Percentiles rank a stretch among this genome's conserved stretches.
Evolutionary conservation across 92 coral and sea anemone genomes (phyloP).

Genomic region (Pocillopora meandrina): DNA sequence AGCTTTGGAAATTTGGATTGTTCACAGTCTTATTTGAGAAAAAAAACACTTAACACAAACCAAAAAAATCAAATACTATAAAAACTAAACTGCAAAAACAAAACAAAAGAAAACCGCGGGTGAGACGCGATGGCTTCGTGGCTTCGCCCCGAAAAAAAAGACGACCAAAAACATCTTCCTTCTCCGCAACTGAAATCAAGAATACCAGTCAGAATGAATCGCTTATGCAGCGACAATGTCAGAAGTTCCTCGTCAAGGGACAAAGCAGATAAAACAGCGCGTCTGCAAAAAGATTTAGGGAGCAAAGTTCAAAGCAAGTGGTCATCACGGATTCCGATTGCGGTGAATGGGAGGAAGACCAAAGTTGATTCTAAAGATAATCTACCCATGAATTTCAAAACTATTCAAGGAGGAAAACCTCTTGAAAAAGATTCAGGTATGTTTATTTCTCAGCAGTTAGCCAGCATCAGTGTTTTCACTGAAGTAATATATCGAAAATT

Average conservation of each 20-base stretch:
- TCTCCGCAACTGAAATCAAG: constrained; percentile 9
- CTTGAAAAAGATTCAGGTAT: constrained; percentile 11
- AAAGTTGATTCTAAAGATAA: background rate
- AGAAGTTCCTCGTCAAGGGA: background rate
- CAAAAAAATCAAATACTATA: background rate
- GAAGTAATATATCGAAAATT: no score
- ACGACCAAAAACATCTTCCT: background rate
- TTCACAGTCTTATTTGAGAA: background rate
- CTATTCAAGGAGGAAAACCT: background rate
- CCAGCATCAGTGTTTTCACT: background rate
- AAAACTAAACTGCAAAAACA: background rate
- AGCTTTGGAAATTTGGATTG: background rate
- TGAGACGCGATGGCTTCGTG: background rate
- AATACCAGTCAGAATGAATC: constrained; percentile 23
- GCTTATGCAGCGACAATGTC: constrained; percentile 3
- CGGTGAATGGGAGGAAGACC: background rate
- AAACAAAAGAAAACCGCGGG: background rate
- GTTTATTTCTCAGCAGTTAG: background rate
- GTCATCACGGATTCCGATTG: constrained; percentile 14
- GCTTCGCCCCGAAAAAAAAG: background rate
- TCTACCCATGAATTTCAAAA: background rate
- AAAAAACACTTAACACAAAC: background rate
- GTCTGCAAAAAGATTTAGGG: background rate
- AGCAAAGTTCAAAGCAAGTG: background rate
- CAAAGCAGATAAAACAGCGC: background rate